Evolutionary conservation across 2,888 invertebrate genomes (phyloP).

Genomic region (Steromphala cineraria): DNA sequence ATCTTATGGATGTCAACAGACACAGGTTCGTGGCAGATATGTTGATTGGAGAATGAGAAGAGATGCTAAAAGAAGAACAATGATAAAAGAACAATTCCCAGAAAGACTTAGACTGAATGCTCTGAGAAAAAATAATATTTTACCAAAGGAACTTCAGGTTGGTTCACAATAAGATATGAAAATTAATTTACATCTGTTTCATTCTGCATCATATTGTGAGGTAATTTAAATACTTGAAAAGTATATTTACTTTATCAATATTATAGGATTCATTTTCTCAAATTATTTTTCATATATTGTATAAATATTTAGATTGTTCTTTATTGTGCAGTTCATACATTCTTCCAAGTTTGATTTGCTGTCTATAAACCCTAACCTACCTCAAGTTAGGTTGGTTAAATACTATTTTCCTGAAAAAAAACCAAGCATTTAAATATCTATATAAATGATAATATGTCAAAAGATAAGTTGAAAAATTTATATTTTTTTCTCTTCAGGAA

Average conservation of each 20-base stretch:
- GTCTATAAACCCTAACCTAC: too few species aligned
- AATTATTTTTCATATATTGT: too few species aligned
- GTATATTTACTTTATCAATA: too few species aligned
- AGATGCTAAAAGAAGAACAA: constrained; percentile 88
- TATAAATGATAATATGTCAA: too few species aligned
- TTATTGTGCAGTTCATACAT: too few species aligned
- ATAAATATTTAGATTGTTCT: too few species aligned
- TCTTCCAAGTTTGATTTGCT: too few species aligned
- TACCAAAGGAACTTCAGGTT: constrained; percentile 85
- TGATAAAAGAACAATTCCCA: constrained; percentile 84
- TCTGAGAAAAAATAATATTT: constrained; percentile 87
- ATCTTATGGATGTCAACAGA: neutral
- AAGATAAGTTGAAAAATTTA: neutral
- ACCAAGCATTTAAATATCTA: neutral
- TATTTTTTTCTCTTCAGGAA: constrained; percentile 78
- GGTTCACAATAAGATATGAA: neutral
- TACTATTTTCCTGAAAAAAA: too few species aligned
- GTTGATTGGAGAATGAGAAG: constrained; percentile 86
- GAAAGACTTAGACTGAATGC: constrained; percentile 88
- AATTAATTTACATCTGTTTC: neutral
- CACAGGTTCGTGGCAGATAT: constrained; percentile 28
- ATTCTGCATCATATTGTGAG: neutral
- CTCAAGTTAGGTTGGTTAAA: too few species aligned
- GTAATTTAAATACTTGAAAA: neutral
- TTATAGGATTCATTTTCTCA: too few species aligned